Percentiles rank a stretch among this genome's conserved stretches.
These are phyloP conservation scores for Artibeus jamaicensis DNA, from an alignment of 2,797 vertebrate species.

Conservation along the genomic window DNA sequence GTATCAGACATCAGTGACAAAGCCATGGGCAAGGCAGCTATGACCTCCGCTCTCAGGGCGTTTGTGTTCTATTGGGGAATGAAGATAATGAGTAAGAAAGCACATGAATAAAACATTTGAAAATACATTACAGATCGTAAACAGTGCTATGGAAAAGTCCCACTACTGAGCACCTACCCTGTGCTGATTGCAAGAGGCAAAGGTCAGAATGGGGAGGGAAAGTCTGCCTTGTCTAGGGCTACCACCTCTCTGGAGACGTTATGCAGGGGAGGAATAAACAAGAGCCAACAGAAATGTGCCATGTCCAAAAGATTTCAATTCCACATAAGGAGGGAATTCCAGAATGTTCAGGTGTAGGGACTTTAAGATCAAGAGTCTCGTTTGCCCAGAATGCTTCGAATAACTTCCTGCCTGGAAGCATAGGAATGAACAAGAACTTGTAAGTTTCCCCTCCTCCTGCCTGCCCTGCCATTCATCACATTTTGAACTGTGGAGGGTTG, in stretches of 20 bases:
- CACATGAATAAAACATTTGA: not conserved
- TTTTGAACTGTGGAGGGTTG: not conserved
- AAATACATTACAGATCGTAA: not conserved
- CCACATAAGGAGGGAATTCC: not conserved
- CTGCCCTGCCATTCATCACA: not conserved
- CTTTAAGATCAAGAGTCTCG: not conserved
- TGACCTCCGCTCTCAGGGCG: not conserved
- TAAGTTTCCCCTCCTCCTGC: not conserved
- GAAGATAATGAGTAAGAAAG: not conserved
- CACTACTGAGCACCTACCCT: not conserved
- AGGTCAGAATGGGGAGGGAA: not conserved
- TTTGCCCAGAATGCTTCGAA: not conserved
- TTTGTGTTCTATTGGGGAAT: not conserved
- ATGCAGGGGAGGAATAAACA: not conserved
- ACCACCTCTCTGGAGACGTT: too few relatives aligned
- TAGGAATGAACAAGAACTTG: not conserved
- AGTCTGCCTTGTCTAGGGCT: not conserved
- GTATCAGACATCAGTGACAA: not conserved
- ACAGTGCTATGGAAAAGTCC: not conserved
- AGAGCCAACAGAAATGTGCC: not conserved
- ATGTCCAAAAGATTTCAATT: not conserved
- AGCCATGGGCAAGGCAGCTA: accelerated
- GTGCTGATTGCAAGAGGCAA: not conserved
- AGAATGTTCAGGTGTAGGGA: not conserved
- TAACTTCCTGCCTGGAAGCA: not conserved